phyloP scores from a whole-genome alignment of 1,140 invertebrate genomes.

The Ruditapes philippinarum region DNA sequence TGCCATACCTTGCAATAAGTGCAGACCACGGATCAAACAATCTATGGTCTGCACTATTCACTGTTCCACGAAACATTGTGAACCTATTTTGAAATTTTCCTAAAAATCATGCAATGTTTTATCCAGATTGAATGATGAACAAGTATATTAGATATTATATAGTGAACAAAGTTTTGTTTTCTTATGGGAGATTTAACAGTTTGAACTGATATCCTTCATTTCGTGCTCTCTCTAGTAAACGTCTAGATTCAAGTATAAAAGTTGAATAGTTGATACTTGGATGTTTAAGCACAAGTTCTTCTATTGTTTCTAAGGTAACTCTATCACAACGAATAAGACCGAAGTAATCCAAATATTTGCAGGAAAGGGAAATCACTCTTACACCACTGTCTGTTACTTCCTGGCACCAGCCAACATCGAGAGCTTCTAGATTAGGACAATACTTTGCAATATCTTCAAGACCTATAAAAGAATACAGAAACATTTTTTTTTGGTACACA shows the following conservation, averaged over 20 bases:
- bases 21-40: too few relatives aligned
- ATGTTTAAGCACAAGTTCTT: constrained; percentile 72
- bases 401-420: constrained; percentile 83
- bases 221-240: constrained; percentile 73
- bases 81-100: too few relatives aligned
- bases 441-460: constrained; percentile 71
- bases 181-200: background rate
- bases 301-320: constrained; percentile 76
- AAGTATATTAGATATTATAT: too few relatives aligned
- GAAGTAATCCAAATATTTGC: constrained; percentile 71
- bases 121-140: too few relatives aligned
- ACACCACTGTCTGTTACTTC: constrained; percentile 77
- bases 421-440: constrained; percentile 69
- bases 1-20: too few relatives aligned
- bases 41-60: too few relatives aligned
- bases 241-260: constrained; percentile 77
- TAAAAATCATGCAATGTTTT: too few relatives aligned
- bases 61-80: too few relatives aligned
- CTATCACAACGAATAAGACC: constrained; percentile 80
- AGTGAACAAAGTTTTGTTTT: too few relatives aligned
- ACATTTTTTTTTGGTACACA: too few relatives aligned
- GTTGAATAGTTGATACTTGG: constrained; percentile 81
- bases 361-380: constrained; percentile 70
- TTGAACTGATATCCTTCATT: constrained; percentile 70
- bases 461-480: too few relatives aligned